A percentile compares a stretch with the other conserved stretches of the same genome.
These are phyloP conservation scores for Amphipoea oculea DNA, from an alignment of 2,888 invertebrate genomes.

Conservation along the genomic window DNA sequence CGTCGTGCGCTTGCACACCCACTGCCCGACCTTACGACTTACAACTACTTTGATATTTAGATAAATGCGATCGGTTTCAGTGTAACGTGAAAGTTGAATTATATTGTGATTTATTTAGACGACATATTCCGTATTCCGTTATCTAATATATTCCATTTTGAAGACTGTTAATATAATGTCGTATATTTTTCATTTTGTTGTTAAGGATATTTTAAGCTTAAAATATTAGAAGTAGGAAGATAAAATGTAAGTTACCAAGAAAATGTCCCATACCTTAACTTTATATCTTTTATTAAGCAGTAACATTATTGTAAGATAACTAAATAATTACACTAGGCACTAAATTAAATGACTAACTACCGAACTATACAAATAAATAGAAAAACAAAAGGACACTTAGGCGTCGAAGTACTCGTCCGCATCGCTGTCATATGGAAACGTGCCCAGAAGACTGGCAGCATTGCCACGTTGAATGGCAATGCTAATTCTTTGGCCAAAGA, in stretches of 20 bases:
- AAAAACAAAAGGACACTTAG: too few relatives aligned
- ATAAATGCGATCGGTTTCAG: slow-evolving; percentile 46
- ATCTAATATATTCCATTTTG: not conserved
- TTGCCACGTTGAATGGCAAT: too few relatives aligned
- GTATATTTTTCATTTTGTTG: not conserved
- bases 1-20: slow-evolving; percentile 58
- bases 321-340: too few relatives aligned
- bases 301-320: too few relatives aligned
- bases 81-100: slow-evolving; percentile 43
- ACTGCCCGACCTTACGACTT: slow-evolving; percentile 59
- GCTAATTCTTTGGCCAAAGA: too few relatives aligned
- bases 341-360: too few relatives aligned
- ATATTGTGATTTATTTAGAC: slow-evolving; percentile 16
- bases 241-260: not conserved
- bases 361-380: too few relatives aligned
- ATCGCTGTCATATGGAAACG: too few relatives aligned
- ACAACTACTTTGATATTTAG: slow-evolving; percentile 59
- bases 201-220: not conserved
- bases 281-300: too few relatives aligned
- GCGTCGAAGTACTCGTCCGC: too few relatives aligned
- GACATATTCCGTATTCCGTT: slow-evolving; percentile 13
- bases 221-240: not conserved
- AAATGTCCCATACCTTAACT: not conserved
- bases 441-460: too few relatives aligned
- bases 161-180: not conserved